Conservation (phyloP, 2,797 vertebrate genomes). For the Sparidentex hasta region DNA sequence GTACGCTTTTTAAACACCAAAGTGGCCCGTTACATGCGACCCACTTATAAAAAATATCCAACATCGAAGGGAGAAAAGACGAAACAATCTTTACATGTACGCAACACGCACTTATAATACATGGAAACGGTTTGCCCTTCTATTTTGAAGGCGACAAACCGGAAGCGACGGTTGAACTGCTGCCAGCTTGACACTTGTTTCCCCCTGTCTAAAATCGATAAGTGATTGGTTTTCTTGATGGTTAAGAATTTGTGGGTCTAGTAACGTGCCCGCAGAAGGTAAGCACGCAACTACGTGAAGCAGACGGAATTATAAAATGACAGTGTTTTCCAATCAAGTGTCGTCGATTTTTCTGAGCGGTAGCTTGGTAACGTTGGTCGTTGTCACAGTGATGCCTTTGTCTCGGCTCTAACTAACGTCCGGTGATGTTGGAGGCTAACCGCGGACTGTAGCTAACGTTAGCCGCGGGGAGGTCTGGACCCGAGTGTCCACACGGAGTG, state of each 20-base stretch:
- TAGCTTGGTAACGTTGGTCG: slow-evolving; percentile 43
- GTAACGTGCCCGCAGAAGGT: slow-evolving; percentile 66
- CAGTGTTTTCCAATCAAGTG: background rate
- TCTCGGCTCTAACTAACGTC: slow-evolving; percentile 51
- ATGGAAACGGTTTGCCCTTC: background rate
- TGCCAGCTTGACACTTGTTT: slow-evolving; percentile 49
- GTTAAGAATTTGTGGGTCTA: slow-evolving; percentile 53
- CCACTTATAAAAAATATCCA: fast-evolving
- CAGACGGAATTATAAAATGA: background rate
- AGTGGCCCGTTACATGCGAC: fast-evolving
- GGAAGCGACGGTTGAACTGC: slow-evolving; percentile 20
- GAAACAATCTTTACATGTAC: fast-evolving
- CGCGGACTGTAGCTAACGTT: slow-evolving; percentile 59
- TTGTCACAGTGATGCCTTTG: slow-evolving; percentile 73
- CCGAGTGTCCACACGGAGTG: slow-evolving; percentile 36
- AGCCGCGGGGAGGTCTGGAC: slow-evolving; percentile 19
- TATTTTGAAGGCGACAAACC: slow-evolving; percentile 64
- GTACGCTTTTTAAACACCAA: background rate
- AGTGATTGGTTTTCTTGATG: slow-evolving; percentile 78
- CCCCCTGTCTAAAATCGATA: slow-evolving; percentile 75
- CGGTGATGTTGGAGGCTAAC: slow-evolving; percentile 60
- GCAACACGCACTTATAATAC: background rate
- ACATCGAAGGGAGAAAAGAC: fast-evolving
- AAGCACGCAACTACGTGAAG: slow-evolving; percentile 48
- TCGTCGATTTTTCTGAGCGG: slow-evolving; percentile 22